Base-by-base conservation (phyloP, 2,888 invertebrate genomes). In the Drosophila formosana region DNA sequence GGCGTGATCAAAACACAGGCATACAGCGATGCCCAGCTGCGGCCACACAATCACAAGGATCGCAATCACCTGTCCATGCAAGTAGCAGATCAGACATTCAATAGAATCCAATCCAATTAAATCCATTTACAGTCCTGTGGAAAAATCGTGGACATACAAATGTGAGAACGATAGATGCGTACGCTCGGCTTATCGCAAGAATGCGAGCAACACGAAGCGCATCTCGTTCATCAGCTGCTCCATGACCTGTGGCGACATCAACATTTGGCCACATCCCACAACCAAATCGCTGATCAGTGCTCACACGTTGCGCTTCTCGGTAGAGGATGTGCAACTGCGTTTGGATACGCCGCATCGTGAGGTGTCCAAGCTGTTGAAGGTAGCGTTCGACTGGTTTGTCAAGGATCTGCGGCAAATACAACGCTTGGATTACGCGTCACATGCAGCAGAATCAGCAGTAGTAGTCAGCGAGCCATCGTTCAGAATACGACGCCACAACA, bases 261-360 rank as follows among this genome's bases (percentile, higher is more conserved):
- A 96, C 80, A 93, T 96, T 28, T 97, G 96, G 97, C 97, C 97
- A 30, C 95, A 95, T 91, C 96, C 97, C 55, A 96, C 96, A 2
- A 95, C 95, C 0, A 94, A 94, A 65, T 94, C 95, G 32, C 93
- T 94, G 72, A 93, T 96, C 26, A 95, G 95, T 74, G 94, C 94
- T 18, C 94, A 94, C 60, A 95, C 95, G 26, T 93, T 95, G 23
- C 94, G 94, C 28, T 95, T 92, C 66, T 89, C 91, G 11, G 80
- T 89, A 49, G 89, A 91, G 37, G 85, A 91, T 75, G 82, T 92
- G n/a, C 81, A 89, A 49, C 71, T 92, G 32, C 85, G 78, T 30
- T 65, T 92, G 28, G 89, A 90, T 62, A 90, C 92, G 3, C 90
- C 91, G 13, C 90, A 90, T 70, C 78, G 72, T 1, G 82, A 88